These are phyloP conservation scores for Origma solitaria DNA, from an alignment of 2,113 vertebrate species.

Conservation along the genomic window DNA sequence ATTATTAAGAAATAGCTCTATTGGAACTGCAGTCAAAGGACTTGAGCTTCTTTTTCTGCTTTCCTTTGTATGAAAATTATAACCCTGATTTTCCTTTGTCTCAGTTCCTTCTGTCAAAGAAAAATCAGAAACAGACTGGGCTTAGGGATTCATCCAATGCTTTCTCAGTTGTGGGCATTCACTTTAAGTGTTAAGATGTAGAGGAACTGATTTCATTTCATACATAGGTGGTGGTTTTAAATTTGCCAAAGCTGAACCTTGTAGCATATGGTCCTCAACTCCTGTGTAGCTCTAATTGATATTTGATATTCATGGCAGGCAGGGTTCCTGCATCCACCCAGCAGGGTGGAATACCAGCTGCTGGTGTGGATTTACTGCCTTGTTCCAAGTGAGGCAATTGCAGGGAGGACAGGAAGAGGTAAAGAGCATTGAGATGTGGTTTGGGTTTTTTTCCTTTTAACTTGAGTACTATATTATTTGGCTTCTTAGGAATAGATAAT, in stretches of 20 bases:
- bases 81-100: not conserved
- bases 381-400: not conserved
- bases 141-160: not conserved
- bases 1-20: not conserved
- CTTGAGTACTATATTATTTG: not conserved
- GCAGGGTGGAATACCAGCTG: not conserved
- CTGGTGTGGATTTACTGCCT: not conserved
- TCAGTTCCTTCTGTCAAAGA: not conserved
- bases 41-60: not conserved
- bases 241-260: not conserved
- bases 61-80: not conserved
- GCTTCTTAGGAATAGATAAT: not conserved
- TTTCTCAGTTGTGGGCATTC: not conserved
- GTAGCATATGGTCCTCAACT: not conserved
- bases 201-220: not conserved
- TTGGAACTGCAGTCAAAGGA: not conserved
- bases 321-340: not conserved
- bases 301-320: not conserved
- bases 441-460: not conserved
- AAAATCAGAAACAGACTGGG: not conserved
- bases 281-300: not conserved
- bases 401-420: not conserved
- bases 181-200: not conserved
- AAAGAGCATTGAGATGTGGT: not conserved
- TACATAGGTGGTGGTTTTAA: not conserved